Conservation (phyloP, 2,113 vertebrate genomes). For the Bubalus kerabau region DNA sequence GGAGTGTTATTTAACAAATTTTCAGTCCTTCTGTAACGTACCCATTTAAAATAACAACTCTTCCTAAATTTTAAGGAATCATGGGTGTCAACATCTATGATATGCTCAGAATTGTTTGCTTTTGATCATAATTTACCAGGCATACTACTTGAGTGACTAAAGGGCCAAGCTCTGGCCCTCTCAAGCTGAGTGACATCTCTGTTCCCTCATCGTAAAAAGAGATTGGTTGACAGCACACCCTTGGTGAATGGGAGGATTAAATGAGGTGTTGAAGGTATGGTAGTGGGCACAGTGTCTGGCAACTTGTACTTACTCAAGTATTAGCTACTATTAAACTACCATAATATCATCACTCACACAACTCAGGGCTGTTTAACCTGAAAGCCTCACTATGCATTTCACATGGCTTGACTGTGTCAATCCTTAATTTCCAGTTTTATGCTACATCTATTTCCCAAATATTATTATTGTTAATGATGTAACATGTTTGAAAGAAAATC, state of each 20-base stretch:
- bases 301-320: background rate
- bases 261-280: background rate
- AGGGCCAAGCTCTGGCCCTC: background rate
- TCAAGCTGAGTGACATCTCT: background rate
- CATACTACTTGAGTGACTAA: background rate
- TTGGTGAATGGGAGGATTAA: background rate
- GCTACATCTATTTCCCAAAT: background rate
- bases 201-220: background rate
- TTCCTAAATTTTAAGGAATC: background rate
- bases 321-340: background rate
- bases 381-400: background rate
- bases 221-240: background rate
- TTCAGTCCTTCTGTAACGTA: background rate
- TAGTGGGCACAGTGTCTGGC: background rate
- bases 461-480: background rate
- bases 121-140: background rate
- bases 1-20: background rate
- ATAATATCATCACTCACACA: background rate
- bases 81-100: background rate
- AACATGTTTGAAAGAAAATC: background rate
- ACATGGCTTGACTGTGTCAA: background rate
- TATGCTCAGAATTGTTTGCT: background rate
- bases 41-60: background rate
- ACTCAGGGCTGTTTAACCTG: background rate
- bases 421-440: background rate